phyloP scores from a whole-genome alignment of 1,140 invertebrate genomes.

The Drosophila micromelanica region DNA sequence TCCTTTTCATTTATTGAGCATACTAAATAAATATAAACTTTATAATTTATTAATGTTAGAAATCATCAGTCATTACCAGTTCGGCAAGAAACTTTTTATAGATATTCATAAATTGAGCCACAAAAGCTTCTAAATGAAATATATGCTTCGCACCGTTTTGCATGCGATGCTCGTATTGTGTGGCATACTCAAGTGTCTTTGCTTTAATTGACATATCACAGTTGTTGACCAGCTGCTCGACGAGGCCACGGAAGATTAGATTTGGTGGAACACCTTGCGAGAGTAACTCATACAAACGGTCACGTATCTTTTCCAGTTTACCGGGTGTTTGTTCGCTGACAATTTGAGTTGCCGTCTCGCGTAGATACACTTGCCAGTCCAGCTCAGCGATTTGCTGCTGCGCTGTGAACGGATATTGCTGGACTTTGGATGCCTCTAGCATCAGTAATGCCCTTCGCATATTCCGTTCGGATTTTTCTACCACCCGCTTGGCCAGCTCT shows the following conservation, averaged over 20 bases:
- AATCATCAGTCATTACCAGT: conserved; percentile 85
- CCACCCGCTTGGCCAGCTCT: conserved; percentile 92
- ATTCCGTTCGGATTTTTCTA: conserved; percentile 94
- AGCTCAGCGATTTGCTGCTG: conserved; percentile 94
- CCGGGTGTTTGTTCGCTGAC: conserved; percentile 94
- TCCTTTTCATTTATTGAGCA: conserved; percentile 24
- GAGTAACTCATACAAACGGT: conserved; percentile 96
- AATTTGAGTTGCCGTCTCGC: conserved; percentile 94
- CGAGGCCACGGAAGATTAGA: conserved; percentile 95
- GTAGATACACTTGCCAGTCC: conserved; percentile 97
- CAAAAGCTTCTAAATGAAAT: conserved; percentile 98
- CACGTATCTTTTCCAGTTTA: conserved; percentile 93
- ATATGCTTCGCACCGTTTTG: conserved; percentile 96
- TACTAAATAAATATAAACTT: conserved; percentile 20
- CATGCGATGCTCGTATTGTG: conserved; percentile 95
- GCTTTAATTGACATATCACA: conserved; percentile 96
- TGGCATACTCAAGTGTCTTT: conserved; percentile 93
- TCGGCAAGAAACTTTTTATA: conserved; percentile 94
- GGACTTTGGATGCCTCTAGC: conserved; percentile 96
- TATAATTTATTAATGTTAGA: conserved; percentile 41
- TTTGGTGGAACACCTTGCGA: conserved; percentile 97
- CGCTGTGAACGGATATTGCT: conserved; percentile 94
- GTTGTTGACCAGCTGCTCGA: conserved; percentile 93
- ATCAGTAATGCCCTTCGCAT: conserved; percentile 96
- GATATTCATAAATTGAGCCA: conserved; percentile 97